A percentile compares a stretch with the other conserved stretches of the same genome.
Evolutionary conservation across 2,888 invertebrate species (phyloP).

Genomic region (Cephus pulcher): DNA sequence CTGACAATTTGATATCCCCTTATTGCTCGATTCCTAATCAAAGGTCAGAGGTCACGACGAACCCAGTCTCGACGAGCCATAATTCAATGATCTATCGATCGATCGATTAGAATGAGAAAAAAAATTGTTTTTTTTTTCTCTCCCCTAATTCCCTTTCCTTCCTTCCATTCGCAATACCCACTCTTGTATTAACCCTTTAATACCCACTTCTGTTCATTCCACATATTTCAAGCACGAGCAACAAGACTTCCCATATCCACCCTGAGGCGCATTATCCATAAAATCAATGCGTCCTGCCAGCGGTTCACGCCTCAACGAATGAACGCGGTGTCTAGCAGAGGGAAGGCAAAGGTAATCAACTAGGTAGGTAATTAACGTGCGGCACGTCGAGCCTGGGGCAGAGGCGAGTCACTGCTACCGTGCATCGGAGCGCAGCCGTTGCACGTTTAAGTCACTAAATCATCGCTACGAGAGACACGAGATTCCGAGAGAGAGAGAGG

Average conservation of each 20-base stretch:
- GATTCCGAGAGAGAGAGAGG: not conserved
- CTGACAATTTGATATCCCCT: not conserved
- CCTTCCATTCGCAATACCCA: not conserved
- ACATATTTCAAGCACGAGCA: not conserved
- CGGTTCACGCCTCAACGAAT: not conserved
- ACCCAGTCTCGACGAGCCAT: not conserved
- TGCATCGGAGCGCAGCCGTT: conserved; percentile 1
- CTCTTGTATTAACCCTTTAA: not conserved
- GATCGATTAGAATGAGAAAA: not conserved
- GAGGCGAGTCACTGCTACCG: conserved; percentile 15
- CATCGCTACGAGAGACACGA: not conserved
- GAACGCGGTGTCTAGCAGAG: not conserved
- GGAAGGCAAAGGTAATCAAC: conserved; percentile 4
- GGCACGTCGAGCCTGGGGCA: conserved; percentile 19
- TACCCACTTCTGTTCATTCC: not conserved
- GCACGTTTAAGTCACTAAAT: not conserved
- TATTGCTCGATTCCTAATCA: not conserved
- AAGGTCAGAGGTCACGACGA: not conserved
- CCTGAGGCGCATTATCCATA: not conserved
- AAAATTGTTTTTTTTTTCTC: not conserved
- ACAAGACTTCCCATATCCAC: not conserved
- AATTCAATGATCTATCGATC: not conserved
- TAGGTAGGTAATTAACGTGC: conserved; percentile 22
- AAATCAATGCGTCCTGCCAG: conserved; percentile 6
- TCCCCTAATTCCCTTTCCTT: not conserved